Base-by-base conservation (phyloP, 1,140 invertebrate genomes). In the Drosophila littoralis region DNA sequence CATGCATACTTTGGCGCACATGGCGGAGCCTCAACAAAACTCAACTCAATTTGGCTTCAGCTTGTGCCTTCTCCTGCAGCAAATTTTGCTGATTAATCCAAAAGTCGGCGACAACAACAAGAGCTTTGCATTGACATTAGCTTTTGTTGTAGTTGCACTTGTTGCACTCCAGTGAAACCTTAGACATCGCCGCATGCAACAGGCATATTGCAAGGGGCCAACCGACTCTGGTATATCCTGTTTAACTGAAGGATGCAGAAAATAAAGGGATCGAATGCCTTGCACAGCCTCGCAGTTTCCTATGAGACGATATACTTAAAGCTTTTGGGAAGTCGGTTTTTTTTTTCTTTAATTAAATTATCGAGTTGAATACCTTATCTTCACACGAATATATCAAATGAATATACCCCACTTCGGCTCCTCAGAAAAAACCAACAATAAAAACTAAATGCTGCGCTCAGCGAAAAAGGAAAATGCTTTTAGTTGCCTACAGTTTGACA, bases 361-460 rank as follows among this genome's bases (percentile, higher is more conserved):
- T 17, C 17, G 17, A 17, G 2, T 22, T 22, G 22, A 22, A 22
- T 22, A 22, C 3, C 3, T 17, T 2, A 10, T 40, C 38, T 9
- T 9, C 1, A 9, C 9, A 9, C 8, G 12, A 40, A 10, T 8
- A 0, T 40, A 40, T 12, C 5, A 15, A 4, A 43, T 6, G 3
- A 68, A 52, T 60, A 59, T 45, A 52, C 66, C 57, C 59, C 51
- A 57, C 38, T 45, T 22, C n/a, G 55, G 7, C 12, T 3, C 7
- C 15, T 58, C 38, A 33, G 17, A n/a, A 10, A 15, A 17, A 17
- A 48, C 48, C 6, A 12, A 17, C 17, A 7, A 6, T 22, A 32
- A 46, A 4, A 7, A 13, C 12, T 69, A 74, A 55, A n/a, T 66
- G 82, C 82, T 58, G 38, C 54, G 48, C 51, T 86, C 68, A 86